These are phyloP conservation scores for Ophthalmolycus amberensis DNA, from an alignment of 2,113 vertebrate species.

Conservation along the genomic window DNA sequence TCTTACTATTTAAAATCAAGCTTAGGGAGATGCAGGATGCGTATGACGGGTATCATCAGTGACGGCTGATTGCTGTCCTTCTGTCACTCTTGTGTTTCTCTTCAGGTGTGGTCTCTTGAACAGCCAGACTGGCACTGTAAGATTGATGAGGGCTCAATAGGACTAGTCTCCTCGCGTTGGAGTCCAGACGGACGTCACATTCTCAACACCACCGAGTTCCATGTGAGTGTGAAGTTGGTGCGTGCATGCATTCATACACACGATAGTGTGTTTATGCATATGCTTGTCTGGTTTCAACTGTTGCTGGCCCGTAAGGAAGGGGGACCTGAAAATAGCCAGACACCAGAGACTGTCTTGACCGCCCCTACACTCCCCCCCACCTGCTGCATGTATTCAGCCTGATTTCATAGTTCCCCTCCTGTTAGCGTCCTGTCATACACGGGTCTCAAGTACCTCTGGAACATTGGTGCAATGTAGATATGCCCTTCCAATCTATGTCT, in stretches of 20 bases:
- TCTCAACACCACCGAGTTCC: constrained; percentile 98
- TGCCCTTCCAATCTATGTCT: constrained; percentile 27
- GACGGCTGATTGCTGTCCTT: background rate
- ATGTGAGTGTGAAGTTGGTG: constrained; percentile 88
- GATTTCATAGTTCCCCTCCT: constrained; percentile 73
- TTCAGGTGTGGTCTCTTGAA: constrained; percentile 96
- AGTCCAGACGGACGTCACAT: constrained; percentile 98
- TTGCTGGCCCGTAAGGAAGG: constrained; percentile 81
- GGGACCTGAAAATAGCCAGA: constrained; percentile 85
- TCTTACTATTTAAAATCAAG: constrained; percentile 38
- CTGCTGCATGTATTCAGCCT: constrained; percentile 78
- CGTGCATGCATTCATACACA: constrained; percentile 59
- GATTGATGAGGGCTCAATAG: constrained; percentile 96
- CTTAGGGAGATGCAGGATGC: constrained; percentile 1
- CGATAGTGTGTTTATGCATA: constrained; percentile 68
- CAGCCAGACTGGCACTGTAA: constrained; percentile 97
- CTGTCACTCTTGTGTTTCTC: constrained; percentile 15
- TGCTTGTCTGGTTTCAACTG: constrained; percentile 80
- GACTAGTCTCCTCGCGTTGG: constrained; percentile 95
- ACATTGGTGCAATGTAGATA: constrained; percentile 55
- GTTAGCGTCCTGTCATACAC: constrained; percentile 78
- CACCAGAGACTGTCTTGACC: constrained; percentile 77
- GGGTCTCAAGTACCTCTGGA: constrained; percentile 62
- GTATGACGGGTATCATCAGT: constrained; percentile 35
- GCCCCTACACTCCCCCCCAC: constrained; percentile 50